Evolutionary conservation across 92 coral and sea anemone species (phyloP), one percentile per base, ranked within the genome.

Genomic region (Epizoanthus fatuus): DNA sequence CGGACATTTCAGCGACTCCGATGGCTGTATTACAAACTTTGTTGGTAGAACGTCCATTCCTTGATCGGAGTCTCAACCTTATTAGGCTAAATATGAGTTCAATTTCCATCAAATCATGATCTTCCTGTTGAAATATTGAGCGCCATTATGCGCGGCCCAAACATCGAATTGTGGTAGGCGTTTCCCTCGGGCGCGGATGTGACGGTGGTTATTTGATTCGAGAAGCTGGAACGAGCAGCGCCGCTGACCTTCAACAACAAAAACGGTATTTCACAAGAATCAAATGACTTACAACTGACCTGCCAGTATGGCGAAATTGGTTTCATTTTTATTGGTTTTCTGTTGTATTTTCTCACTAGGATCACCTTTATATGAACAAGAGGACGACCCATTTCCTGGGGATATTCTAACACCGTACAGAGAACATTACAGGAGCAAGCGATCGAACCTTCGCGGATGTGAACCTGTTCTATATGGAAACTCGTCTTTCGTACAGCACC

Each of bases 1-100:
- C 56, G 98, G 96, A 72, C 99, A 97, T 75, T 91, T 90, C 13
- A 97, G 93, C 14, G 96, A 92, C 52, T 90, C 97, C 4, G 99
- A 95, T 3, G 98, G 97, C 49, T 90, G 93, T 25, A 89, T 89
- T 0, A 95, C 96, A 86, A 93, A 95, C 75, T 95, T 97, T 59
- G 99, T 97, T 12, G 98, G 98, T 59, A 93, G 80, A 96, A 93
- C 92, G 57, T 63, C 78, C 74, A 70, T 63, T 60, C 44, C 16
- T 69, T 63, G 59, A 45, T 15, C 3, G 35, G 71, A 66, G 25
- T 1, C 55, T 66, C 65, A 55, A 12, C 12, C 17, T 35, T 75
- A 59, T 67, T 74, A 63, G 40, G 59, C 29, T 55, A 32, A 55
- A 40, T 22, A 38, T n/a, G 5, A 29, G 10, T 55, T 13, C n/a